Percentiles rank a stretch among this genome's conserved stretches.
These are phyloP conservation scores for Cheilosia scutellata DNA, from an alignment of 2,888 invertebrate species.

Conservation along the genomic window DNA sequence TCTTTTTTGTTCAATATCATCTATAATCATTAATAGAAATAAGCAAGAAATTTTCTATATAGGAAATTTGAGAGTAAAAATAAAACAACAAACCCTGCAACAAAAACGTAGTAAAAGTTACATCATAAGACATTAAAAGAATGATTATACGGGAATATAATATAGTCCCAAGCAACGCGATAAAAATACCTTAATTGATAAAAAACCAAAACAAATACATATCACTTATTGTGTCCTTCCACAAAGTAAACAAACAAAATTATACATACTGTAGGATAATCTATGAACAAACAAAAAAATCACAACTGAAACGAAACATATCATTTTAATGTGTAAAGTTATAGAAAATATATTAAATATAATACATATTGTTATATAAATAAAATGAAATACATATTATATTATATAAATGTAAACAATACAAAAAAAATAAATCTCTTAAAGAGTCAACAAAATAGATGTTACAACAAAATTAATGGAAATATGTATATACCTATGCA, in stretches of 20 bases:
- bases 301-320: constrained; percentile 79
- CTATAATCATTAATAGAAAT: background rate
- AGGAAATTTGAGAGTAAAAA: background rate
- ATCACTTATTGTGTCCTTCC: constrained; percentile 76
- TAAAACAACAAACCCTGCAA: background rate
- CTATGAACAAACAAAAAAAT: constrained; percentile 43
- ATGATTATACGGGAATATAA: background rate
- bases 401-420: constrained; percentile 72
- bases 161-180: constrained; percentile 18
- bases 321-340: constrained; percentile 79
- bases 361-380: constrained; percentile 73
- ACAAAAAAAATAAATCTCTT: constrained; percentile 62
- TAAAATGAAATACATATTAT: constrained; percentile 70
- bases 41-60: background rate
- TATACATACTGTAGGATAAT: constrained; percentile 50
- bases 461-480: constrained; percentile 60
- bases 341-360: constrained; percentile 75
- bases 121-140: background rate
- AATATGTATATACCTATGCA: constrained; percentile 41
- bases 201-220: constrained; percentile 50
- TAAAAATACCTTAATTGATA: constrained; percentile 12
- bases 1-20: background rate
- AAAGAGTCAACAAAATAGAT: constrained; percentile 54
- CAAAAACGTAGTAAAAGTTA: constrained; percentile 6
- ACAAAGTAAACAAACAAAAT: constrained; percentile 39